Evolutionary conservation across 2,888 invertebrate genomes (phyloP), one percentile per base, ranked within the genome.

Genomic region (Apotomis betuletana): DNA sequence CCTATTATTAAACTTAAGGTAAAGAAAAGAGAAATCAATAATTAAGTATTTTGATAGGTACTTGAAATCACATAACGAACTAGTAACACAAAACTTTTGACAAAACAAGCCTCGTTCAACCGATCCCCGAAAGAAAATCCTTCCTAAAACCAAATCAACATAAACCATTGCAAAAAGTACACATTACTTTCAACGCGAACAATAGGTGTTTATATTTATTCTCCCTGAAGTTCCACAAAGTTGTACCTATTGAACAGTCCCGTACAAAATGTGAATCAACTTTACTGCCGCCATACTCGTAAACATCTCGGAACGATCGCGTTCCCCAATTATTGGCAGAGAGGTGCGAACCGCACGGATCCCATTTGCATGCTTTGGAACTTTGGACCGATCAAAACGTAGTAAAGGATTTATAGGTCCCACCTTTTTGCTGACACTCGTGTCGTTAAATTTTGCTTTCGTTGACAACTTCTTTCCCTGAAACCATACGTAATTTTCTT

Each of bases 271-370:
- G 69, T 61, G 69, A 62, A 49, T 63, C 57, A 63, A 13, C 57
- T 51, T 69, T 57, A 63, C 13, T 46, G 58, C 54, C 64, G 36
- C 10, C 59, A 12, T 13, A 5, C 52, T 70, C 70, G 70, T 65
- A 70, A 70, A 65, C 64, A 70, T 60, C 36, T n/a, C 60, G 36
- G 8, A 57, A 49, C 67, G 51, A 67, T 51, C 52, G 15, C 55
- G n/a, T n/a, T 6, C 4, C 44, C 10, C 60, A 54, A 60, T 70
- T 55, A 65, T 70, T 60, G 70, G 54, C 55, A 15, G 15, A 27
- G 59, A 69, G 62, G 69, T 69, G 69, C 57, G 57, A 69, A 63
- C 69, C 57, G 9, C 64, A 15, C n/a, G 41, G 49, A 36, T 65
- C 58, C 64, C 59, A 70, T 64, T 65, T 70, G 54, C 65, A 65